phyloP scores from a whole-genome alignment of 2,888 invertebrate species.

The Drosophila barbarae region DNA sequence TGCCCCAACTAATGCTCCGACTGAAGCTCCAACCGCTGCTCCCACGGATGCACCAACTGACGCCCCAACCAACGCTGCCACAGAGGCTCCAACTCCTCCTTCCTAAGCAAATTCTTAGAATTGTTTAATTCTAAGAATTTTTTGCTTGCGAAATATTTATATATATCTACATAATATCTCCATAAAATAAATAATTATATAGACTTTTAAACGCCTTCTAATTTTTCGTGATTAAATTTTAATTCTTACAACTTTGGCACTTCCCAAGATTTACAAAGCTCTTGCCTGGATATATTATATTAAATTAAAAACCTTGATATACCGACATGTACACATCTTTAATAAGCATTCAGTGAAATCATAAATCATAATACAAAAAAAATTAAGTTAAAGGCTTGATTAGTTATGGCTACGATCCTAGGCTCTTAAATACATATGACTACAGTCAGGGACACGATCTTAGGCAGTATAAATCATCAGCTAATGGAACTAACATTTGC shows the following conservation, averaged over 20 bases:
- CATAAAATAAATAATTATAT: background rate
- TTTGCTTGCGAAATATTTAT: background rate
- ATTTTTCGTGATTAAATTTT: background rate
- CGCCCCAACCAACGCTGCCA: background rate
- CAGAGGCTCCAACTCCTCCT: background rate
- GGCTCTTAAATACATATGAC: conserved; percentile 1
- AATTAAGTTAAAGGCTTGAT: conserved; percentile 3
- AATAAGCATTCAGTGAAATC: conserved; percentile 10
- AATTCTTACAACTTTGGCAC: background rate
- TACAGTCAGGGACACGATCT: conserved; percentile 8
- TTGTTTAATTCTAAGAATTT: too few relatives aligned
- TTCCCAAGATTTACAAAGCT: background rate
- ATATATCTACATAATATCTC: background rate
- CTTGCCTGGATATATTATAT: too few relatives aligned
- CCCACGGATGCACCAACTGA: background rate
- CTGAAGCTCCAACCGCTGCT: background rate
- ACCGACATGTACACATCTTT: conserved; percentile 10
- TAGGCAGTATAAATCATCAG: conserved; percentile 25
- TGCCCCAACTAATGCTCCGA: background rate
- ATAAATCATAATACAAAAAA: background rate
- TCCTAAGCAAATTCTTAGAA: background rate
- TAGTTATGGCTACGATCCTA: background rate
- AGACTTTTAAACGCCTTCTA: background rate
- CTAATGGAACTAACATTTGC: conserved; percentile 28
- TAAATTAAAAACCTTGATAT: background rate